phyloP scores from a whole-genome alignment of 2,797 vertebrate species.

The Molothrus ater region DNA sequence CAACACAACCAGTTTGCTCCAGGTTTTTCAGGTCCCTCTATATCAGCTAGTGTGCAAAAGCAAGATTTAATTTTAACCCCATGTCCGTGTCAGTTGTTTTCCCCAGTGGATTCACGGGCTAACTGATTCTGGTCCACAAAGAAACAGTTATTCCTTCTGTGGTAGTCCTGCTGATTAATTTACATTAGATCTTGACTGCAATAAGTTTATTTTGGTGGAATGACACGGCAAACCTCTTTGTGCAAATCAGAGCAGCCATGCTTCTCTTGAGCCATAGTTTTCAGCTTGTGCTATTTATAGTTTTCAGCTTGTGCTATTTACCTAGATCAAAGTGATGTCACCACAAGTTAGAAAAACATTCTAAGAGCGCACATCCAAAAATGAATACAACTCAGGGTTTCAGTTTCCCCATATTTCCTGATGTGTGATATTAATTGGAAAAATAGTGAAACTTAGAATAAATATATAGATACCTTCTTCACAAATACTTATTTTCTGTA shows the following conservation, averaged over 20 bases:
- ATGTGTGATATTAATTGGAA: neutral
- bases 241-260: neutral
- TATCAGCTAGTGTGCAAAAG: neutral
- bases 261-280: neutral
- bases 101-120: neutral
- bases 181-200: neutral
- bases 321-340: neutral
- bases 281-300: neutral
- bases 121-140: neutral
- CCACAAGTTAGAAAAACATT: neutral
- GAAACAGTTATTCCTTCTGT: neutral
- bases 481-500: neutral
- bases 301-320: neutral
- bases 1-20: neutral
- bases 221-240: neutral
- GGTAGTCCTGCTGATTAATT: neutral
- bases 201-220: neutral
- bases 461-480: neutral
- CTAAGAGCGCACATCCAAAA: neutral
- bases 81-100: neutral
- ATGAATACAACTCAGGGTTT: neutral
- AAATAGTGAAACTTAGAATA: neutral
- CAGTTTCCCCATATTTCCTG: neutral
- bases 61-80: neutral
- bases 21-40: neutral